Conservation (phyloP, 2,888 invertebrate species). For the Thecophora atra region DNA sequence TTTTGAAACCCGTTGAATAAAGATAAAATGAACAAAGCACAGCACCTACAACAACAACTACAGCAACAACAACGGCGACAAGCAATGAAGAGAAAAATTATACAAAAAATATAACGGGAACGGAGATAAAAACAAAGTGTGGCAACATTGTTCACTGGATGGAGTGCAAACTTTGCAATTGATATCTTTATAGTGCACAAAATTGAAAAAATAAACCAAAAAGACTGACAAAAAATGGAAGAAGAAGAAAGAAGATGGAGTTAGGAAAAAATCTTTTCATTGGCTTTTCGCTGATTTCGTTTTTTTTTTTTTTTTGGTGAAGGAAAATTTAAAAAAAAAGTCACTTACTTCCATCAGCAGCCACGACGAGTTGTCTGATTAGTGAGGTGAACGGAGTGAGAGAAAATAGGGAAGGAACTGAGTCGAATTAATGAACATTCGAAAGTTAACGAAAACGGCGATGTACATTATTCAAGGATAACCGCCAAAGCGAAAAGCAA, state of each 20-base stretch:
- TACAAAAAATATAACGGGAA: background rate
- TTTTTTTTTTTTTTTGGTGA: background rate
- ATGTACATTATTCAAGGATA: background rate
- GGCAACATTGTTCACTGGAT: constrained; percentile 14
- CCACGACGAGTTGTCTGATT: too few relatives aligned
- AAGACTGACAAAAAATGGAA: background rate
- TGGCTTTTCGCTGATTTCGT: background rate
- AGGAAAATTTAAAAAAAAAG: too few relatives aligned
- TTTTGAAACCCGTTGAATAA: background rate
- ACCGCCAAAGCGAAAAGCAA: background rate
- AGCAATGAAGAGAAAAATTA: background rate
- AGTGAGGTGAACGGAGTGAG: background rate
- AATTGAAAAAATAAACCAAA: background rate
- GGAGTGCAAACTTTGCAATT: constrained; percentile 13
- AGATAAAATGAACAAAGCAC: constrained; percentile 5
- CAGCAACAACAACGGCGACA: background rate
- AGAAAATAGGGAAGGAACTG: background rate
- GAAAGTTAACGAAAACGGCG: background rate
- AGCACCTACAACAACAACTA: background rate
- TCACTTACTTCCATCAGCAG: too few relatives aligned
- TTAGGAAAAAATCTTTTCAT: background rate
- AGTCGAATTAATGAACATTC: constrained; percentile 4
- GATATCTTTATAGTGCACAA: constrained; percentile 8
- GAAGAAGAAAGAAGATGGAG: too few relatives aligned
- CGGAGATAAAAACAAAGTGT: background rate